A percentile compares a stretch with the other conserved stretches of the same genome.
Evolutionary conservation across 92 coral and sea anemone species (phyloP).

Genomic region (Heliopora coerulea): DNA sequence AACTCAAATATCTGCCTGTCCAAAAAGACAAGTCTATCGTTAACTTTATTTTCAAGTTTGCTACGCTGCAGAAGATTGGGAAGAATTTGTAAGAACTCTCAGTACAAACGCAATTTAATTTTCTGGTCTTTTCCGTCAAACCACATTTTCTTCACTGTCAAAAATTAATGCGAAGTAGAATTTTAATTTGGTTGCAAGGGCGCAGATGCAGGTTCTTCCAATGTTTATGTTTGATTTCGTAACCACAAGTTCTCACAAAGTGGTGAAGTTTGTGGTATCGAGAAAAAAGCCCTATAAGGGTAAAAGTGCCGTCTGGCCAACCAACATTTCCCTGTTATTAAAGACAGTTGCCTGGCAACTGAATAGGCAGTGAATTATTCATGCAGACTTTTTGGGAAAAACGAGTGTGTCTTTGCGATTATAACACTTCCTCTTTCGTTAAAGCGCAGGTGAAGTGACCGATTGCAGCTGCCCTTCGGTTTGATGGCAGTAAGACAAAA

Average conservation of each 20-base stretch:
- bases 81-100: too few relatives aligned
- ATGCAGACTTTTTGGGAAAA: conserved; percentile 5
- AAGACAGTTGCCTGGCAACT: background rate
- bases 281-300: background rate
- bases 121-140: background rate
- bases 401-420: background rate
- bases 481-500: background rate
- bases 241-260: background rate
- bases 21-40: too few relatives aligned
- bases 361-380: conserved; percentile 4
- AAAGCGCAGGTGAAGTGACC: conserved; percentile 14
- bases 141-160: conserved; percentile 22
- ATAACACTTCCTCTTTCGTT: background rate
- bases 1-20: too few relatives aligned
- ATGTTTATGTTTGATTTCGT: background rate
- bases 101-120: background rate
- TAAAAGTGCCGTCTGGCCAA: too few relatives aligned
- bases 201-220: conserved; percentile 5
- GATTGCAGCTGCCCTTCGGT: conserved; percentile 21
- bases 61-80: too few relatives aligned
- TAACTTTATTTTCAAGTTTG: too few relatives aligned
- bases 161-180: conserved; percentile 13
- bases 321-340: too few relatives aligned
- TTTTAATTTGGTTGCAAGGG: background rate
- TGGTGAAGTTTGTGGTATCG: background rate